phyloP scores from a whole-genome alignment of 2,797 vertebrate species.

The Decapterus maruadsi region DNA sequence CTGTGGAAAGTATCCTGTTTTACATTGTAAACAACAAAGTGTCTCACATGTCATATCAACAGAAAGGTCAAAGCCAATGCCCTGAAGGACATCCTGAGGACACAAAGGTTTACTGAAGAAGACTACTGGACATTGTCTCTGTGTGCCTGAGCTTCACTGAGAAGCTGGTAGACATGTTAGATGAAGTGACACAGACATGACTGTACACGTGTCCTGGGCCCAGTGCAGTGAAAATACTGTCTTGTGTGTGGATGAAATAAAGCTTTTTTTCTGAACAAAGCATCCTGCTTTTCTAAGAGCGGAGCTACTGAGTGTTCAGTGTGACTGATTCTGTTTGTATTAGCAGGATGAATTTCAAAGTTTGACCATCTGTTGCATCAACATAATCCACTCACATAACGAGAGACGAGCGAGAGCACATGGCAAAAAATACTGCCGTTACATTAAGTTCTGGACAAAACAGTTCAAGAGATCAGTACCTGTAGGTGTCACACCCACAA shows the following conservation, averaged over 20 bases:
- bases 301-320: neutral
- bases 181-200: neutral
- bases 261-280: slow-evolving; percentile 8
- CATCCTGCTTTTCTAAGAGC: neutral
- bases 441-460: neutral
- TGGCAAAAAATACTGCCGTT: neutral
- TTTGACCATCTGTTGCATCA: slow-evolving; percentile 17
- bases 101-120: slow-evolving; percentile 13
- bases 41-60: neutral
- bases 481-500: neutral
- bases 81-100: slow-evolving; percentile 9
- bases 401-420: neutral
- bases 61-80: slow-evolving; percentile 2
- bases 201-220: neutral
- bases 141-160: slow-evolving; percentile 41
- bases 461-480: neutral
- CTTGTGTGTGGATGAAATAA: slow-evolving; percentile 23
- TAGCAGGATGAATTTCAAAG: neutral
- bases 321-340: neutral
- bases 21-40: neutral
- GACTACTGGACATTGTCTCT: slow-evolving; percentile 16
- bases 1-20: neutral
- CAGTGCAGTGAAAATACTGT: neutral
- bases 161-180: slow-evolving; percentile 9
- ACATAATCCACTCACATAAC: slow-evolving; percentile 33